phyloP scores from a whole-genome alignment of 2,113 vertebrate genomes.

The Solea senegalensis region DNA sequence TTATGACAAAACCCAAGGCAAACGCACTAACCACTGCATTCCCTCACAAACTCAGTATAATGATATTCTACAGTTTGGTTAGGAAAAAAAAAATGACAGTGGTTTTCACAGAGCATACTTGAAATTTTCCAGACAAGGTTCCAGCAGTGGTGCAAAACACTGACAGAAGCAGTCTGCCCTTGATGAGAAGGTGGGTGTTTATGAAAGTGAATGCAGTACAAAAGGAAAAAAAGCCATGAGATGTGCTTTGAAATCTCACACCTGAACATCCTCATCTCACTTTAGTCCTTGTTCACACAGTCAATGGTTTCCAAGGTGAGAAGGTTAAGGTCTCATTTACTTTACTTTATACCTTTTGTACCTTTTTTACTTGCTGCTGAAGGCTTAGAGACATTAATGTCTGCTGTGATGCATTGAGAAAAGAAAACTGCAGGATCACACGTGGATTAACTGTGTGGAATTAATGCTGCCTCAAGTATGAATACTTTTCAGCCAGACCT shows the following conservation, averaged over 20 bases:
- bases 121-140: constrained; percentile 38
- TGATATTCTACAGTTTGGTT: constrained; percentile 8
- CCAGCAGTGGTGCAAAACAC: constrained; percentile 3
- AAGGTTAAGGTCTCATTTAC: constrained; percentile 17
- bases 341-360: constrained; percentile 10
- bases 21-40: background rate
- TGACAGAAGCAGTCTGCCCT: constrained; percentile 51
- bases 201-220: constrained; percentile 5
- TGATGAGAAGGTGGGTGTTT: constrained; percentile 36
- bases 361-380: constrained; percentile 19
- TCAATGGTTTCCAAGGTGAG: constrained; percentile 26
- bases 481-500: constrained; percentile 4
- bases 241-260: constrained; percentile 26
- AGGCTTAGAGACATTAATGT: background rate
- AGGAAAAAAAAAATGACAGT: background rate
- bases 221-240: constrained; percentile 33
- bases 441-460: constrained; percentile 14
- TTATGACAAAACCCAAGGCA: background rate
- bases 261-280: constrained; percentile 21
- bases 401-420: constrained; percentile 24
- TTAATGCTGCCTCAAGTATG: constrained; percentile 2
- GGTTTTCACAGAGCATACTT: constrained; percentile 8
- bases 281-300: constrained; percentile 23
- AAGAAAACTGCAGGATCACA: constrained; percentile 42
- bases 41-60: background rate